Base-by-base conservation (phyloP, 2,888 invertebrate genomes). In the Trisateles emortualis region DNA sequence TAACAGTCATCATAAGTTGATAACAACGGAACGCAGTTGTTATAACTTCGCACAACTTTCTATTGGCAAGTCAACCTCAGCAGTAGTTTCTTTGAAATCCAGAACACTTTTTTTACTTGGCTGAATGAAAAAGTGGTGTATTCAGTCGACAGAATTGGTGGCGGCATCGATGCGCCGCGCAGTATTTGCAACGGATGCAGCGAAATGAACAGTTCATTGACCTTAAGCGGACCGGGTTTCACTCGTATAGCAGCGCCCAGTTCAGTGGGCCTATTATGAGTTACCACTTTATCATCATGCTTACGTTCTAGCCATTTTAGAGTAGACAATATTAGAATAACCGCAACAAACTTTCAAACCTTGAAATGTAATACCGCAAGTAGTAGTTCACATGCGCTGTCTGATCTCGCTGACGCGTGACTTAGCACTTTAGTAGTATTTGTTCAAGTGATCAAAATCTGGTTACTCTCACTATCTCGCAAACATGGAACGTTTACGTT, bases 171-270 rank as follows among this genome's bases (percentile, higher is more conserved):
- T 88, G 89, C 86, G 85, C 85, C 77, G 80, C 84, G 81, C 81
- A 86, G 82, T 90, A 90, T 92, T 92, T 90, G 91, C 92, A 92
- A 91, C 90, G 91, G 90, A 92, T 92, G 92, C 92, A 92, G 92
- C 90, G 83, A 92, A 92, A 92, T 90, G 89, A 88, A 85, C 86
- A 88, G 92, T 90, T 91, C 92, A 79, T 84, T 86, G 90, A 91
- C 88, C 92, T 84, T 86, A 79, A 79, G 78, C 85, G 78, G 81
- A 87, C 88, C 86, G 84, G 89, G 92, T 92, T 92, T 92, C 90
- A 91, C 92, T 92, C 84, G 85, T 85, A 85, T 81, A 90, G 78
- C 80, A 86, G 82, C 83, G 86, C 84, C 85, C 87, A 87, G 88
- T 88, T 88, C 88, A 88, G 80, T 87, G 87, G 87, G 88, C 86